Evolutionary conservation across 2,113 vertebrate species (phyloP).

Genomic region (Cyanoliseus patagonus): DNA sequence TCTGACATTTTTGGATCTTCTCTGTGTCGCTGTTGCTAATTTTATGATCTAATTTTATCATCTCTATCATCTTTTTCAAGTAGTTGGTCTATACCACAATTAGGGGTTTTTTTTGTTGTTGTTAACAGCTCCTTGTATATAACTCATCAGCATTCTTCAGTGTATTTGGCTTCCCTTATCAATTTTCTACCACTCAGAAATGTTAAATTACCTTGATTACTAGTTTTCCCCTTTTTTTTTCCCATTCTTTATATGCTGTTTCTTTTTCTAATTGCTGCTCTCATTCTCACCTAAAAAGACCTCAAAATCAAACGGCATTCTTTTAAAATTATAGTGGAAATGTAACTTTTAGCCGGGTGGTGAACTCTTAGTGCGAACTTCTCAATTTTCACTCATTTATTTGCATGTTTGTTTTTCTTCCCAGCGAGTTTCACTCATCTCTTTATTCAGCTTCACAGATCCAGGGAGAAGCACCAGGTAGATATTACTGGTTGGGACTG

Average conservation of each 20-base stretch:
- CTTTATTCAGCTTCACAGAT: conserved; percentile 3
- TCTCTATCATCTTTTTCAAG: conserved; percentile 25
- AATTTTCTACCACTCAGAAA: conserved; percentile 38
- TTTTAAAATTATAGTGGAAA: neutral
- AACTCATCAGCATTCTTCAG: conserved; percentile 42
- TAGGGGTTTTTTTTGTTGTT: neutral
- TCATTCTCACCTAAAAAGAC: neutral
- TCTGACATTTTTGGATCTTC: conserved; percentile 14
- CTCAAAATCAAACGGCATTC: conserved; percentile 31
- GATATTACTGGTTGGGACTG: conserved; percentile 39
- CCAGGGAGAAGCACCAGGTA: conserved; percentile 39
- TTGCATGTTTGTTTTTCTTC: neutral
- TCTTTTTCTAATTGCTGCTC: conserved; percentile 30
- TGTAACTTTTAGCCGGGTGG: neutral
- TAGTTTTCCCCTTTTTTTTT: neutral
- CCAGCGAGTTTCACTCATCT: neutral
- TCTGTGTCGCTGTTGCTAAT: conserved; percentile 8
- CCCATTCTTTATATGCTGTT: neutral
- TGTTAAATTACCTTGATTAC: conserved; percentile 46
- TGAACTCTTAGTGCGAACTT: neutral
- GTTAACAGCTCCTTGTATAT: neutral
- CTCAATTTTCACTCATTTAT: neutral
- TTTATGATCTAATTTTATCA: conserved; percentile 8
- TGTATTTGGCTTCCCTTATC: conserved; percentile 15
- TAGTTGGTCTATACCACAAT: neutral